Base-by-base conservation (phyloP, 2,113 vertebrate genomes). In the Cromileptes altivelis region DNA sequence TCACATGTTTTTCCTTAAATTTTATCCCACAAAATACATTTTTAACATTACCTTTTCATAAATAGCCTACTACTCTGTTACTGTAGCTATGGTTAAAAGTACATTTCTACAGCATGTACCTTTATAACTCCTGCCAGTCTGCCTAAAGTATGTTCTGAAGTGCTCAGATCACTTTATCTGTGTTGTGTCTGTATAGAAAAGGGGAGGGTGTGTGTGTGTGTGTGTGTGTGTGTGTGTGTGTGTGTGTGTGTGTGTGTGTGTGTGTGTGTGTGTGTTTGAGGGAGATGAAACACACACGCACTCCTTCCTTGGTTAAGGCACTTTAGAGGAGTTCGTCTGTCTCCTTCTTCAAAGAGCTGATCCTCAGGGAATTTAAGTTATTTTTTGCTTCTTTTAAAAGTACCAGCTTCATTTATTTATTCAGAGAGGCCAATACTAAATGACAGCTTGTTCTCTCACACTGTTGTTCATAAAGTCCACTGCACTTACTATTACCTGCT, bases 381-480 rank as follows among this genome's bases (percentile, higher is more conserved):
- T 94, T 94, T 91, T 89, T 91, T 92, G 81, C 85, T 81, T 88
- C 88, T 75, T 90, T 89, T 86, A 71, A 85, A 92, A 90, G 88
- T 82, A 70, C 11, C 76, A 10, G 61, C 55, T 82, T 90, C 58
- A 70, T 94, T 91, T 88, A 90, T 91, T 90, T 89, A 89, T 93
- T 89, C 78, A 88, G 25, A 52, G 69, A 84, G 75, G 47, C 77
- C 57, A 67, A 30, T 7, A 21, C 45, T 75, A 85, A 91, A 90
- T 80, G 86, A 81, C 82, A 72, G 81, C 67, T 63, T 73, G 55
- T 88, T 78, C 62, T 86, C 42, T 57, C 3, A 57, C 37, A 52
- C 64, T 37, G 19, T 70, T 81, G 47, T 82, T 75, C 18, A 27
- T 42, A n/a, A 70, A 55, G 30, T 70, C 33, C 17, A 10, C 63